A percentile compares a stretch with the other conserved stretches of the same genome.
Conservation (phyloP, 1,140 invertebrate genomes). For the Caerostris extrusa region DNA sequence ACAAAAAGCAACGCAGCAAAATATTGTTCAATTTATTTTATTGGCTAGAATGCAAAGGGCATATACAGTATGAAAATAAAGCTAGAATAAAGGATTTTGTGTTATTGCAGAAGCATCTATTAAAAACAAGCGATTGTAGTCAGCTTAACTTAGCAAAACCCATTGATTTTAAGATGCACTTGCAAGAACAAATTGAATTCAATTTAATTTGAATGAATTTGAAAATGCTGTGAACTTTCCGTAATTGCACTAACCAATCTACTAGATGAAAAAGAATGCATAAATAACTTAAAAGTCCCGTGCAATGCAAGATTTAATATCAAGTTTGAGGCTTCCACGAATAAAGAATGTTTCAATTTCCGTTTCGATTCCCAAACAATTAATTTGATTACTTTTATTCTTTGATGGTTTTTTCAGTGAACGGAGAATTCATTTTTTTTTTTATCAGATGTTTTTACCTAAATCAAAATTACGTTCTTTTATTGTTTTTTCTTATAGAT, state of each 20-base stretch:
- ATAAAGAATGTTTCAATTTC: not conserved
- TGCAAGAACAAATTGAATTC: conserved; percentile 10
- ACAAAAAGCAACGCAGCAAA: not conserved
- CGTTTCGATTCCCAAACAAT: conserved; percentile 14
- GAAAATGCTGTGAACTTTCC: not conserved
- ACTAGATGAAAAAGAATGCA: conserved; percentile 10
- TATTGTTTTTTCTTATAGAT: not conserved
- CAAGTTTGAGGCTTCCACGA: not conserved
- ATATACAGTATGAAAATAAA: conserved; percentile 16
- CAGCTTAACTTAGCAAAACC: not conserved
- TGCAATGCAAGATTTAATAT: not conserved
- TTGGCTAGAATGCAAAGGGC: not conserved
- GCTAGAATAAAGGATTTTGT: not conserved
- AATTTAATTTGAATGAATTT: conserved; percentile 11
- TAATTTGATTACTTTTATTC: conserved; percentile 12
- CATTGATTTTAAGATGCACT: not conserved
- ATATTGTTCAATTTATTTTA: conserved; percentile 24
- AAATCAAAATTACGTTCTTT: not conserved
- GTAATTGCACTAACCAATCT: conserved; percentile 12
- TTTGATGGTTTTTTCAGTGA: conserved; percentile 27
- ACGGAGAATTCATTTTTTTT: not conserved
- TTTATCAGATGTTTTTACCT: not conserved
- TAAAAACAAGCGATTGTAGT: conserved; percentile 18
- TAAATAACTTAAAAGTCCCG: conserved; percentile 15
- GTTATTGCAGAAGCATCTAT: not conserved